Conservation (phyloP, 2,888 invertebrate species). For the Cataglyphis livida region DNA sequence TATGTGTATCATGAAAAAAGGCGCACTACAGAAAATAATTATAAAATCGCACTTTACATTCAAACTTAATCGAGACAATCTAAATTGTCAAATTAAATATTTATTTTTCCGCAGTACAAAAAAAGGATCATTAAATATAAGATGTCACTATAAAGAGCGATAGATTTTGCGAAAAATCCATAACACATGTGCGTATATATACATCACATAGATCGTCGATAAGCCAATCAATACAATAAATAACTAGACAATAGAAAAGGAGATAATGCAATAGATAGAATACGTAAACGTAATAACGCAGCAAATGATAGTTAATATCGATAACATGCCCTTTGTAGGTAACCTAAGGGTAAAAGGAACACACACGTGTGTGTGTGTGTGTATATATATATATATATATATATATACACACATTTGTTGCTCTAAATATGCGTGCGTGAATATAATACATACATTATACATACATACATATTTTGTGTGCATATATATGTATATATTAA, state of each 20-base stretch:
- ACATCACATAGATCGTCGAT: conserved; percentile 63
- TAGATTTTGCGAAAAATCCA: conserved; percentile 47
- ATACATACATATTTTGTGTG: not conserved
- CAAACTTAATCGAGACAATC: conserved; percentile 53
- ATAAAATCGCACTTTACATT: conserved; percentile 72
- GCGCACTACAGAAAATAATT: conserved; percentile 61
- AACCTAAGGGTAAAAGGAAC: conserved; percentile 71
- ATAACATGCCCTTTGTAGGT: conserved; percentile 71
- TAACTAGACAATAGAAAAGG: conserved; percentile 68
- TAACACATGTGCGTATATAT: conserved; percentile 65
- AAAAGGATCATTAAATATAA: conserved; percentile 52
- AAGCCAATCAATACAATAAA: conserved; percentile 67
- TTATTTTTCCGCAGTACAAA: conserved; percentile 23
- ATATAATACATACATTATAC: not conserved
- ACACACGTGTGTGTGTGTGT: not conserved
- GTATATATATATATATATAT: no score
- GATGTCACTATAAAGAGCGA: conserved; percentile 39
- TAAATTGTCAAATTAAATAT: conserved; percentile 35
- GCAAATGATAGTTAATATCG: conserved; percentile 58
- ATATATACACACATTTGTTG: not conserved
- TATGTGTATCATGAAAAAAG: conserved; percentile 58
- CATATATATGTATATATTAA: conserved; percentile 40
- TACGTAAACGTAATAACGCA: conserved; percentile 55
- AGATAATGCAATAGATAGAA: conserved; percentile 51
- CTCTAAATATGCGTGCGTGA: not conserved